These are phyloP conservation scores for Takifugu flavidus DNA, from an alignment of 2,113 vertebrate species.

Conservation along the genomic window DNA sequence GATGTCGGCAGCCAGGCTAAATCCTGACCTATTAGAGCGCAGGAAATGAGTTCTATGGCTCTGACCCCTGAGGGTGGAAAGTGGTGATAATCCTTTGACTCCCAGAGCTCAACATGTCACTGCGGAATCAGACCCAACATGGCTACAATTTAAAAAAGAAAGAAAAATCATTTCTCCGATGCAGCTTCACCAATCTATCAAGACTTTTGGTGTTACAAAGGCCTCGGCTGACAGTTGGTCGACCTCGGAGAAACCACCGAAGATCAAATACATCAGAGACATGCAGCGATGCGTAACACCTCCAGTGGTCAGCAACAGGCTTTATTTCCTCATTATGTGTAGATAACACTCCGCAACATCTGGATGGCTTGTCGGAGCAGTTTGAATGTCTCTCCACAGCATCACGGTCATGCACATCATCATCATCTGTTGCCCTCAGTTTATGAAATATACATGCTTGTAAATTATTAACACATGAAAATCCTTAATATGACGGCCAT, in stretches of 20 bases:
- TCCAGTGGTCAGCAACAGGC: conserved; percentile 29
- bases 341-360: conserved; percentile 9
- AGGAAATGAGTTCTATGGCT: conserved; percentile 26
- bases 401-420: conserved; percentile 39
- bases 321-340: conserved; percentile 19
- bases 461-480: conserved; percentile 55
- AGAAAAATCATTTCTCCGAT: conserved; percentile 1
- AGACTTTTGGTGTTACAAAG: conserved; percentile 15
- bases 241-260: conserved; percentile 23
- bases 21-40: conserved; percentile 30
- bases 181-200: conserved; percentile 6
- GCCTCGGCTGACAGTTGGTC: conserved; percentile 19
- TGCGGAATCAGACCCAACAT: conserved; percentile 31
- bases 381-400: conserved; percentile 28
- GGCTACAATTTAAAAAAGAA: conserved; percentile 25
- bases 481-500: conserved; percentile 25
- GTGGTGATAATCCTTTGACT: conserved; percentile 48
- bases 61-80: conserved; percentile 30
- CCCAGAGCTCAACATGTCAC: conserved; percentile 30
- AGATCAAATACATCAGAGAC: conserved; percentile 29
- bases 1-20: background rate
- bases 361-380: conserved; percentile 11
- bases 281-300: conserved; percentile 4
- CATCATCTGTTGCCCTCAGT: conserved; percentile 19
- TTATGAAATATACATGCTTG: conserved; percentile 55